Conservation (phyloP, 2,888 invertebrate species). For the Drosophila melanosoma region DNA sequence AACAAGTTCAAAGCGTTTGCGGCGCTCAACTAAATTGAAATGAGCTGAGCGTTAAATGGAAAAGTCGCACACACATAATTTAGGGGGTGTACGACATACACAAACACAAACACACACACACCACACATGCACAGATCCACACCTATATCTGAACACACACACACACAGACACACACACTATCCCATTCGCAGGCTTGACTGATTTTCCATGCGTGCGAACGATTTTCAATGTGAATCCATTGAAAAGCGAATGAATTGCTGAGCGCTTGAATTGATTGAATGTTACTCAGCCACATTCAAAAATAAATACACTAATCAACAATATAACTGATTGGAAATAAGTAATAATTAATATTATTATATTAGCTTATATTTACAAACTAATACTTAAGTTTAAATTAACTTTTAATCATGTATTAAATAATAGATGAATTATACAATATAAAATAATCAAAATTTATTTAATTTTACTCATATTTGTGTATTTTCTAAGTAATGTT, state of each 20-base stretch:
- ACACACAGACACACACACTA: conserved; percentile 5
- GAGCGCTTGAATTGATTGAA: conserved; percentile 60
- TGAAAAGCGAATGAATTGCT: conserved; percentile 52
- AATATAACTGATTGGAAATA: conserved; percentile 12
- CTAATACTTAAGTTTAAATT: not conserved
- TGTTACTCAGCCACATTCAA: conserved; percentile 42
- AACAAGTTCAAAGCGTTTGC: conserved; percentile 82
- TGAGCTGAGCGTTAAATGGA: conserved; percentile 70
- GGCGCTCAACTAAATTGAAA: conserved; percentile 82
- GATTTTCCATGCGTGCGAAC: conserved; percentile 77
- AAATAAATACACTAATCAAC: conserved; percentile 43
- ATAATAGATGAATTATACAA: not conserved
- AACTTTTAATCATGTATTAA: not conserved
- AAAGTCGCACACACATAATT: conserved; percentile 62
- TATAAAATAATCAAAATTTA: not conserved
- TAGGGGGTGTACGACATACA: conserved; percentile 53
- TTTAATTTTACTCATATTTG: not conserved
- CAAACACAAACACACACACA: conserved; percentile 16
- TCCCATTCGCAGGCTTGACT: conserved; percentile 66
- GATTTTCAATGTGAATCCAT: conserved; percentile 55
- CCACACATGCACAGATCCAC: conserved; percentile 26
- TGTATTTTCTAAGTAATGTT: not conserved
- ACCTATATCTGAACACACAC: conserved; percentile 10
- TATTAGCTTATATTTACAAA: no score
- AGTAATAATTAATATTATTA: not conserved